phyloP scores from a whole-genome alignment of 2,797 vertebrate genomes.

The Potorous gilbertii region DNA sequence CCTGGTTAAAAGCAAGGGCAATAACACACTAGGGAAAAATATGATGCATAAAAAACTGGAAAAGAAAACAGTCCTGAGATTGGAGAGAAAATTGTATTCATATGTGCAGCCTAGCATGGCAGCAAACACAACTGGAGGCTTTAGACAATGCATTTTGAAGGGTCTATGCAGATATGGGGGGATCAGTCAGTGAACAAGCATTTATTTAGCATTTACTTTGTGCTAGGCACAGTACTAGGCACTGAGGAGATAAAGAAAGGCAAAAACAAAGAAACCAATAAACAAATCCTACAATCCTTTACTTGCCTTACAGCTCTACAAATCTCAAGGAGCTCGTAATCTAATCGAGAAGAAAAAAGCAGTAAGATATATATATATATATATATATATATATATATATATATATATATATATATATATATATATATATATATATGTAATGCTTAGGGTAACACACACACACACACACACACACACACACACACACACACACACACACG shows the following conservation, averaged over 20 bases:
- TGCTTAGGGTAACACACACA: background rate
- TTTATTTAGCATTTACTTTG: background rate
- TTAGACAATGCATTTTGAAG: background rate
- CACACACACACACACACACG: background rate
- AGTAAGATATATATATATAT: background rate
- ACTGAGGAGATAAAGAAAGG: background rate
- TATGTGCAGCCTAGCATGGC: background rate
- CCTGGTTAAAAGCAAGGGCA: background rate
- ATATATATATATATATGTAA: background rate
- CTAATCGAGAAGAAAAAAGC: background rate
- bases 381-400: too few relatives aligned
- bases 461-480: too few relatives aligned
- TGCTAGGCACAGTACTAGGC: background rate
- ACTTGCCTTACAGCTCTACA: too few relatives aligned
- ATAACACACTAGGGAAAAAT: background rate
- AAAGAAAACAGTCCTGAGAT: background rate
- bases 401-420: background rate
- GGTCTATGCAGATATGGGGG: background rate
- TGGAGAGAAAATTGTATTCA: background rate
- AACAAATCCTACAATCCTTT: background rate
- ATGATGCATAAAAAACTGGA: background rate
- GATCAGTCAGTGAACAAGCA: background rate
- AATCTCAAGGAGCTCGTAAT: background rate
- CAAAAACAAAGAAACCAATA: background rate
- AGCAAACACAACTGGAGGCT: background rate